A percentile compares a stretch with the other conserved stretches of the same genome.
phyloP scores from a whole-genome alignment of 2,888 invertebrate species.

The Griposia aprilina region DNA sequence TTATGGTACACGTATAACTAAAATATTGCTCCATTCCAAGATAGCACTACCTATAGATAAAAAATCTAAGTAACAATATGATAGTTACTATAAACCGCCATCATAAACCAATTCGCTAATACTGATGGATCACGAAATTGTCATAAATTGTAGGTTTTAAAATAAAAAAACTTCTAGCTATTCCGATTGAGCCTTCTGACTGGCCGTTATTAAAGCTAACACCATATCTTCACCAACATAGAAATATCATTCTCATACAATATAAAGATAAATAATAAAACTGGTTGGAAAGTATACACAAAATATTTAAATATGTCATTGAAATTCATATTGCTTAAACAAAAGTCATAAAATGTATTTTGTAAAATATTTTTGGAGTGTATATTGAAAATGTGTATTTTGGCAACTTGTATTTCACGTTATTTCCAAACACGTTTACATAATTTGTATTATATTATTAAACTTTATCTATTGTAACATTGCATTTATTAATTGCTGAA shows the following conservation, averaged over 20 bases:
- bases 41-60: neutral
- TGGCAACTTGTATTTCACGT: conserved; percentile 9
- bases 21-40: neutral
- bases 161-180: neutral
- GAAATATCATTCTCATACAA: too few relatives aligned
- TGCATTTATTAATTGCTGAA: conserved; percentile 45
- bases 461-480: conserved; percentile 12
- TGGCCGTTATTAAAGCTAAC: neutral
- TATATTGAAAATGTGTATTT: conserved; percentile 21
- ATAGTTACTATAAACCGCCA: neutral
- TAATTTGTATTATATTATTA: neutral
- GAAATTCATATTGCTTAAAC: conserved; percentile 10
- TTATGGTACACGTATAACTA: neutral
- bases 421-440: neutral
- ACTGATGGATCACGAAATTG: neutral
- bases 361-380: conserved; percentile 26
- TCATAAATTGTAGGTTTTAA: neutral
- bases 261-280: too few relatives aligned
- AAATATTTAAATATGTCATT: neutral
- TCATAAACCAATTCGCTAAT: neutral
- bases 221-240: neutral
- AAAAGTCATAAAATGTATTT: conserved; percentile 39
- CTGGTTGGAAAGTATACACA: too few relatives aligned
- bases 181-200: neutral
- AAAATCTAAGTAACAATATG: neutral